phyloP scores from a whole-genome alignment of 2,113 vertebrate species.

The Coracopsis vasa region DNA sequence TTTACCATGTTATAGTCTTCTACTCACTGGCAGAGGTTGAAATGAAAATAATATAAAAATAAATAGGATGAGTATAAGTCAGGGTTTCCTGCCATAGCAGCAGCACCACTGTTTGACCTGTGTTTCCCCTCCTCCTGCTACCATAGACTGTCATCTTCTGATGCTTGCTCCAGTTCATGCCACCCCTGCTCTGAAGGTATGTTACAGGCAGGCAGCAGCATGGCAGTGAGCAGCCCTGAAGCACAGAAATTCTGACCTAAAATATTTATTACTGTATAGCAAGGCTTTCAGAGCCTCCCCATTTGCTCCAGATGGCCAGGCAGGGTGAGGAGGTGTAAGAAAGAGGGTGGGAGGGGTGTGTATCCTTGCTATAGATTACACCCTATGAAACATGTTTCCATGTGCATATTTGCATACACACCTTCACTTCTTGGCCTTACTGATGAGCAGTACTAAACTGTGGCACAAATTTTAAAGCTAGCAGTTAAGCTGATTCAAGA shows the following conservation, averaged over 20 bases:
- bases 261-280: background rate
- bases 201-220: background rate
- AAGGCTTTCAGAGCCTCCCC: background rate
- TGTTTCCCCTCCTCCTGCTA: background rate
- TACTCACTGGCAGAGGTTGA: background rate
- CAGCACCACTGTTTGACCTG: background rate
- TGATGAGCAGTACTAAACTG: background rate
- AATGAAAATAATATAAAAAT: fast-evolving
- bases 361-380: background rate
- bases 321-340: background rate
- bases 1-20: background rate
- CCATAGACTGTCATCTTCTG: background rate
- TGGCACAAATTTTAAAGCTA: background rate
- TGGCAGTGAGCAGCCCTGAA: background rate
- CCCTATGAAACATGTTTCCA: background rate
- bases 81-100: background rate
- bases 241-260: background rate
- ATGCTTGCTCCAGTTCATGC: fast-evolving
- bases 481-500: background rate
- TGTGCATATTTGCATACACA: fast-evolving
- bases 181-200: fast-evolving
- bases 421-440: background rate
- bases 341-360: background rate
- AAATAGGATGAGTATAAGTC: background rate
- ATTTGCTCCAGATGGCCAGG: fast-evolving